Conservation (phyloP, 2,797 vertebrate species). For the Pristis pectinata region DNA sequence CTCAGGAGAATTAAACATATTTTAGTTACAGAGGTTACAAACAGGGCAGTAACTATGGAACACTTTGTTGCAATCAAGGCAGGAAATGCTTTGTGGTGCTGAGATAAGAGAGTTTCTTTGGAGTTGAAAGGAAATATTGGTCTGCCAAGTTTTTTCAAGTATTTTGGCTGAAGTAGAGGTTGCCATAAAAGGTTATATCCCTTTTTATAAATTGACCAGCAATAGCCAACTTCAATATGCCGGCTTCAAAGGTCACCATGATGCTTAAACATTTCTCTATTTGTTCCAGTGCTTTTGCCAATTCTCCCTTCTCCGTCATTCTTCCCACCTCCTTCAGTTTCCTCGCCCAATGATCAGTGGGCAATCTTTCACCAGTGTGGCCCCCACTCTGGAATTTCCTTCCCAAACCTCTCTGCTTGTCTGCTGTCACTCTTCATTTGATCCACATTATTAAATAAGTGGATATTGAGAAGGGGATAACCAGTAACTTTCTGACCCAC, state of each 20-base stretch:
- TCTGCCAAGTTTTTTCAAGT: slow-evolving; percentile 21
- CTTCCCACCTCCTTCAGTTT: not conserved
- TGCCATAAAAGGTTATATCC: not conserved
- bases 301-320: not conserved
- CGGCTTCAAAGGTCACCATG: not conserved
- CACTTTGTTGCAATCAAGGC: not conserved
- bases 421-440: not conserved
- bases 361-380: not conserved
- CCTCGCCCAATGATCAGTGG: too few relatives aligned
- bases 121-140: not conserved
- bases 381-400: not conserved
- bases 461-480: too few relatives aligned
- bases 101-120: not conserved
- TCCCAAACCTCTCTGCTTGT: not conserved
- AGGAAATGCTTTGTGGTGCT: slow-evolving; percentile 2
- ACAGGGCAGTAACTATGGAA: slow-evolving; percentile 4
- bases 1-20: slow-evolving; percentile 3
- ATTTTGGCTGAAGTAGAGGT: not conserved
- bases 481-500: too few relatives aligned
- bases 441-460: too few relatives aligned
- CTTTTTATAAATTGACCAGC: not conserved
- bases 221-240: not conserved
- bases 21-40: not conserved
- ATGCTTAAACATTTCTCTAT: not conserved
- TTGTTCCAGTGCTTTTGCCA: not conserved